Base-by-base conservation (phyloP, 1,140 invertebrate species). In the Ceratina japonica region DNA sequence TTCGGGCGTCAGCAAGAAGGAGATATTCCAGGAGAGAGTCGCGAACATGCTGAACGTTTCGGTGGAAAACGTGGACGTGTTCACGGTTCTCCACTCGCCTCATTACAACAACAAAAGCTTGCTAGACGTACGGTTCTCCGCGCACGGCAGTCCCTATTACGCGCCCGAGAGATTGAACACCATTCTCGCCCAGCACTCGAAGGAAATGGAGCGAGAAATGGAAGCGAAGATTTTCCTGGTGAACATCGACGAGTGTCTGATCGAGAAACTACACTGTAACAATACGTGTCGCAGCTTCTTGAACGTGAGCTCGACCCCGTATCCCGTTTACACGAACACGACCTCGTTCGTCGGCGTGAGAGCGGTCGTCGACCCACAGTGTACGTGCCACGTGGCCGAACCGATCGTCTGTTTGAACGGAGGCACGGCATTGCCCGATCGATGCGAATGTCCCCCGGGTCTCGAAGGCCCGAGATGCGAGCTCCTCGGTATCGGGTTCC, bases 111-210 rank as follows among this genome's bases (percentile, higher is more conserved):
- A 95, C 63, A 93, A 92, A 24, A 93, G 91, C 7, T 87, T 94
- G 0, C 87, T 97, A 52, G 98, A 99, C 89, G 96, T 98, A 0
- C 93, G 98, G 81, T 99, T 97, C 90, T 96, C 97, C 0, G 98
- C 97, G 0, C 98, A 98, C 90, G 97, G 96, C 0, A 98, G 97
- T 0, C 98, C 98, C 0, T 98, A 98, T 89, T 98, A 97, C 87
- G 94, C 95, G 0, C 93, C 97, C 0, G 97, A 97, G 90, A 97
- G 96, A 89, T 91, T 98, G 1, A 97, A 98, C 83, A 96, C 96
- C 1, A 95, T 97, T 72, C 93, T 97, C 18, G 93, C 94, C 5
- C 92, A 94, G 27, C 93, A 96, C 84, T 94, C 95, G 82, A 92
- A 94, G 61, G 93, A 95, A 91, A 89, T 97, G 64, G 96, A 97